Base-by-base conservation (phyloP, 2,113 vertebrate genomes). In the Prochilodus magdalenae region DNA sequence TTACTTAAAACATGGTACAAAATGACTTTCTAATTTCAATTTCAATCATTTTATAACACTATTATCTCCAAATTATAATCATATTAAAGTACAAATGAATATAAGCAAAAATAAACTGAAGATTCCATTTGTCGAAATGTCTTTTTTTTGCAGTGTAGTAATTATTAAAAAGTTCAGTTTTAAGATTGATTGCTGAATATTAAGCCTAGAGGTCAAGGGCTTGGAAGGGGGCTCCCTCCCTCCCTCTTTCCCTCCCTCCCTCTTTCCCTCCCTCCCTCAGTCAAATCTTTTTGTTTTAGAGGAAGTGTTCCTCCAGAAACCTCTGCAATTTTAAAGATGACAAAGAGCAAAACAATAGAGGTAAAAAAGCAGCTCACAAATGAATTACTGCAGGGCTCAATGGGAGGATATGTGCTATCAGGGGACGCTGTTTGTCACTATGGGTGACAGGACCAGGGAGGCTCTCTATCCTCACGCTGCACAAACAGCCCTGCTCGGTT, bases 351-450 rank as follows among this genome's bases (percentile, higher is more conserved):
- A 36, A 44, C 24, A 71, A 55, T 78, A 66, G 33, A 57, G 22
- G 77, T 29, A 65, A 22, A 51, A 30, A 62, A 74, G 30, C 65
- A 82, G 77, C 44, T 72, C 63, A 75, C 76, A 80, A 80, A 84
- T 82, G 55, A 81, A 80, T 80, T 62, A 77, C 73, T 51, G 44
- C 36, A 67, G n/a, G 40, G 57, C 77, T 82, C 65, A 72, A 81
- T 75, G 60, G 79, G 77, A 80, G 80, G 51, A 66, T 33, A 60
- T 44, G n/a, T 51, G 72, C 67, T 70, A 82, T 76, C 73, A 18
- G 13, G 73, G 83, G 83, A 83, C 77, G 66, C 60, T 57, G 77
- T 80, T 63, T 79, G 83, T 86, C 82, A 76, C 85, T 74, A 77
- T 71, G 82, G 71, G 67, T 75, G 53, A 84, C 73, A 70, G 51